phyloP scores from a whole-genome alignment of 2,888 invertebrate genomes.

The Harpalus rubripes region DNA sequence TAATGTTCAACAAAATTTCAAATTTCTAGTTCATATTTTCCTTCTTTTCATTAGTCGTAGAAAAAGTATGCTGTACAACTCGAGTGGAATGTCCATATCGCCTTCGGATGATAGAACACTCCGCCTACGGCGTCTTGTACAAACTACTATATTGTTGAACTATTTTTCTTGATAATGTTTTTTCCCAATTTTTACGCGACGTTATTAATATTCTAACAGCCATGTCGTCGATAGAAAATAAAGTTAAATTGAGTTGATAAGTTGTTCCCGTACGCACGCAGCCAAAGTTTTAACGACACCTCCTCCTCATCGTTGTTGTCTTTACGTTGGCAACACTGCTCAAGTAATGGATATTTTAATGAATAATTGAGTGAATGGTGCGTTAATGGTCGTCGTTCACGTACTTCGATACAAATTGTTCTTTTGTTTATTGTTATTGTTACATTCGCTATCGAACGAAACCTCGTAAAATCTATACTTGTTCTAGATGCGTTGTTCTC shows the following conservation, averaged over 20 bases:
- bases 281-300: conserved; percentile 57
- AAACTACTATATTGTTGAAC: too few relatives aligned
- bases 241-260: conserved; percentile 62
- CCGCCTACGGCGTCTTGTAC: too few relatives aligned
- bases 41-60: too few relatives aligned
- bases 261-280: background rate
- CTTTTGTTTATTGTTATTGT: conserved; percentile 49
- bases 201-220: background rate
- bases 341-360: conserved; percentile 65
- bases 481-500: background rate
- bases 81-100: too few relatives aligned
- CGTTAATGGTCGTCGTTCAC: conserved; percentile 57
- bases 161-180: too few relatives aligned
- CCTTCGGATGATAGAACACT: too few relatives aligned
- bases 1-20: too few relatives aligned
- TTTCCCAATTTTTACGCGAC: too few relatives aligned
- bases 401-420: conserved; percentile 44
- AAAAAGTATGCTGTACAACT: too few relatives aligned
- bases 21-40: too few relatives aligned
- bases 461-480: conserved; percentile 20
- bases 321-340: conserved; percentile 50
- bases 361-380: conserved; percentile 60
- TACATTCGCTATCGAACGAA: conserved; percentile 17
- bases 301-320: conserved; percentile 18
- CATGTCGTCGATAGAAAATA: conserved; percentile 39